Evolutionary conservation across 92 coral and sea anemone genomes (phyloP).

Genomic region (Heteractis magnifica): DNA sequence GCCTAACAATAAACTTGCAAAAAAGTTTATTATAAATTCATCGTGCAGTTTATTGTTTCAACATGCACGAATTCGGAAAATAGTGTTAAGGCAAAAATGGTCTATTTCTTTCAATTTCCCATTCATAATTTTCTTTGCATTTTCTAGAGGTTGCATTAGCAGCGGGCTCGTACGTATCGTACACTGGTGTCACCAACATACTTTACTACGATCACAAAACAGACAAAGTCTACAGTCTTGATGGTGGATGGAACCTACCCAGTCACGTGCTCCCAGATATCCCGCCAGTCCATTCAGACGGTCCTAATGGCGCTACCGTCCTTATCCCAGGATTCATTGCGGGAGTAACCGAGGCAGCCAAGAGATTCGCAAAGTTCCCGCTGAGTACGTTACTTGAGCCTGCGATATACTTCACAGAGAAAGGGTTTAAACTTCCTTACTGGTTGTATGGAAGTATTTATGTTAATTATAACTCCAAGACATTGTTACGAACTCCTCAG

Average conservation of each 20-base stretch:
- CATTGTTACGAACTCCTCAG: conserved; percentile 72
- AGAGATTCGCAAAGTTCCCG: conserved; percentile 72
- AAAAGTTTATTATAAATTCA: too few species aligned
- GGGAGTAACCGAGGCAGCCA: conserved; percentile 74
- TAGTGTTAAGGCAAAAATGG: neutral
- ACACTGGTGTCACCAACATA: conserved; percentile 84
- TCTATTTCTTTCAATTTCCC: too few species aligned
- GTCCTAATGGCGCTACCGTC: conserved; percentile 77
- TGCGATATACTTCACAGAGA: conserved; percentile 82
- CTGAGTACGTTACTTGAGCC: conserved; percentile 82
- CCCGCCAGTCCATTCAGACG: conserved; percentile 60
- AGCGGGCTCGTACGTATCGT: conserved; percentile 85
- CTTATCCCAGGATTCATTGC: conserved; percentile 95
- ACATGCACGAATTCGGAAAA: too few species aligned
- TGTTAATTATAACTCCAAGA: conserved; percentile 56
- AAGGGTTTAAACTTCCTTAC: conserved; percentile 75
- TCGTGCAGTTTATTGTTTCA: too few species aligned
- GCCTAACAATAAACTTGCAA: too few species aligned
- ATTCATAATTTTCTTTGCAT: neutral
- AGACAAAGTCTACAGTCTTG: conserved; percentile 66
- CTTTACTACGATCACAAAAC: conserved; percentile 77
- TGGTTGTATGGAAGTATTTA: conserved; percentile 60
- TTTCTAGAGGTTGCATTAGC: conserved; percentile 75
- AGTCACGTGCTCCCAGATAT: conserved; percentile 51
- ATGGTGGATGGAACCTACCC: conserved; percentile 90